These are phyloP conservation scores for Cydia splendana DNA, from an alignment of 1,140 invertebrate genomes.

Conservation along the genomic window DNA sequence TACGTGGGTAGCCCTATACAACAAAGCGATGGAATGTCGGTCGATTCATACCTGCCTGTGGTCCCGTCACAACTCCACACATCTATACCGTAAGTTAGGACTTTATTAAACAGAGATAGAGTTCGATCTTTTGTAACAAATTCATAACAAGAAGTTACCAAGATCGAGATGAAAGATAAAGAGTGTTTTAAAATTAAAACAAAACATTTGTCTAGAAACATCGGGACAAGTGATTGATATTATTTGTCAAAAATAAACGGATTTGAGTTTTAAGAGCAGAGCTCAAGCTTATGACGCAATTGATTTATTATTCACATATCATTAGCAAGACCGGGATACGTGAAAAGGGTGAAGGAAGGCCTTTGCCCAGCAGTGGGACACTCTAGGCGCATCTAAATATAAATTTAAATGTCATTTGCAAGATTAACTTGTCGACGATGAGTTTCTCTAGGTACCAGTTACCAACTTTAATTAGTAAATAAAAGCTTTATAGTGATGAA, in stretches of 20 bases:
- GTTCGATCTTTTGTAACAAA: neutral
- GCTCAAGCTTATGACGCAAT: too few relatives aligned
- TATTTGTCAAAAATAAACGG: neutral
- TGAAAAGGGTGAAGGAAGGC: too few relatives aligned
- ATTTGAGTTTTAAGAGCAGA: neutral
- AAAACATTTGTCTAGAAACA: constrained; percentile 14
- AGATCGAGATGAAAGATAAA: neutral
- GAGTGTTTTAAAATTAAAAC: constrained; percentile 18
- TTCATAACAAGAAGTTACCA: neutral
- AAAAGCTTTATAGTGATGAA: too few relatives aligned
- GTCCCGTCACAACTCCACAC: neutral
- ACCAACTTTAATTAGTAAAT: too few relatives aligned
- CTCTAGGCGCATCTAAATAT: too few relatives aligned
- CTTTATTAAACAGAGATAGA: neutral
- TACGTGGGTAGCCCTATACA: constrained; percentile 53
- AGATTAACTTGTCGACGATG: too few relatives aligned
- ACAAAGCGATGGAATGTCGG: constrained; percentile 63
- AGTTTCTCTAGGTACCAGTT: too few relatives aligned
- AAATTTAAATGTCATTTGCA: too few relatives aligned
- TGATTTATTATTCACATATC: too few relatives aligned
- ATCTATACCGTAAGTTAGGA: neutral
- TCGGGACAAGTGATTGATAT: constrained; percentile 24
- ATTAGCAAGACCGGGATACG: too few relatives aligned
- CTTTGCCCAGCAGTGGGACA: too few relatives aligned
- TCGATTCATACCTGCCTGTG: constrained; percentile 45